phyloP scores from a whole-genome alignment of 2,113 vertebrate species.

The Felis catus region F.catus_Fca126_mat1.0 CM031413.1:807501-808000 shows the following conservation, averaged over 20 bases:
- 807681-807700: not conserved
- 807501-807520: not conserved
- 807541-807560: not conserved
- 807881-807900: no score
- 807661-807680: not conserved
- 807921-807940: rapidly evolving
- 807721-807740: not conserved
- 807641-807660: not conserved
- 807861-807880: not conserved
- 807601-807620: not conserved
- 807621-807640: not conserved
- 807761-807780: not conserved
- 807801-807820: not conserved
- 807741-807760: not conserved
- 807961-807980: not conserved
- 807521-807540: not conserved
- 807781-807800: not conserved
- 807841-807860: not conserved
- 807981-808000: not conserved
- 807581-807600: rapidly evolving
- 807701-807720: not conserved
- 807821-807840: not conserved
- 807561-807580: not conserved
- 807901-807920: not conserved
- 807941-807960: not conserved